Percentiles rank a stretch among this genome's conserved stretches.
Conservation (phyloP, 2,113 vertebrate genomes). For the Anas platyrhynchos region DNA sequence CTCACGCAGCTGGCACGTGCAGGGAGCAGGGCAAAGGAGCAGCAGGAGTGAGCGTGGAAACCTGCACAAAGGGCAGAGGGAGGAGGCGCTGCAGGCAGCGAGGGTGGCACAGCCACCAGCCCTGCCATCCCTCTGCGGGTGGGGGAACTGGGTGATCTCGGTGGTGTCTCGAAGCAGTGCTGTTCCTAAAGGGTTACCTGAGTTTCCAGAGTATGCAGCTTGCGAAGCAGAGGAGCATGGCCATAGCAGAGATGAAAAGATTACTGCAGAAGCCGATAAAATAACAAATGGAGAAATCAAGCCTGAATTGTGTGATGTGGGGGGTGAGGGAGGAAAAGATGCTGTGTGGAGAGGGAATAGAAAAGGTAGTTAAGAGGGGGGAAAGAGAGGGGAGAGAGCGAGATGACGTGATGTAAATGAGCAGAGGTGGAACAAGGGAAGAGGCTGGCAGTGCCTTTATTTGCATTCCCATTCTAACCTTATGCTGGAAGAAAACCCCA, state of each 20-base stretch:
- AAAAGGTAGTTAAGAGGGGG: background rate
- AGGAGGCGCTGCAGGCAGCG: background rate
- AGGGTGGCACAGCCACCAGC: background rate
- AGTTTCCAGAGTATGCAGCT: background rate
- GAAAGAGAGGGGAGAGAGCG: background rate
- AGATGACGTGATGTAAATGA: background rate
- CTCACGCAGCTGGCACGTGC: no score
- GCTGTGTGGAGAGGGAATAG: background rate
- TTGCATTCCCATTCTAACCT: background rate
- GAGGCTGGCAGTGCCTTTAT: background rate
- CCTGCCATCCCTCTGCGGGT: accelerated
- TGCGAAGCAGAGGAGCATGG: background rate
- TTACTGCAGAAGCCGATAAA: background rate
- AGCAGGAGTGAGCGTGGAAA: background rate
- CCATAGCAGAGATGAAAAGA: background rate
- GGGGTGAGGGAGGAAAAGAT: background rate
- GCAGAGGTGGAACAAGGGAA: background rate
- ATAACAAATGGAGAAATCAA: background rate
- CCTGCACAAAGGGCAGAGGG: background rate
- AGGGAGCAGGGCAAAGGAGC: background rate
- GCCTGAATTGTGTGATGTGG: background rate
- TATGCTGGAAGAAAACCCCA: background rate
- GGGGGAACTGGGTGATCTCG: background rate
- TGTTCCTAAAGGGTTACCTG: background rate
- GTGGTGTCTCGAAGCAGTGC: background rate